Conservation (phyloP, 2,113 vertebrate species). For the Jaculus jaculus region DNA sequence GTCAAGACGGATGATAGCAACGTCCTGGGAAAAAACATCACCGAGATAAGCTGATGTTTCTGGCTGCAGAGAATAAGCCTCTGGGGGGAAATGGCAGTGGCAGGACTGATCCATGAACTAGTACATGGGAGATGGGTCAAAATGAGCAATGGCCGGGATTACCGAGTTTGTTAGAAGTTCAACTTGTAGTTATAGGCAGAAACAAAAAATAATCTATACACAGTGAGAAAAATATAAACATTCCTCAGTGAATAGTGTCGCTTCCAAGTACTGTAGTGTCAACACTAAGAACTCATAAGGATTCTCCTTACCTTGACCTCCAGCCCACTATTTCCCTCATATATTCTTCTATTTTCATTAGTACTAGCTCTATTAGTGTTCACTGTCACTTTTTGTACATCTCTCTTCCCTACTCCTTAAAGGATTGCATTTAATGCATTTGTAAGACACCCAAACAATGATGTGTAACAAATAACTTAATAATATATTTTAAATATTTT, state of each 20-base stretch:
- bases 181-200: background rate
- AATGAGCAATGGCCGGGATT: background rate
- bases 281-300: background rate
- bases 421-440: conserved; percentile 12
- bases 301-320: background rate
- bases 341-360: background rate
- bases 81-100: background rate
- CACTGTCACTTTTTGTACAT: background rate
- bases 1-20: background rate
- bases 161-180: background rate
- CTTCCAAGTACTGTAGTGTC: background rate
- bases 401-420: background rate
- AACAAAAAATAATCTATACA: background rate
- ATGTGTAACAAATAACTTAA: background rate
- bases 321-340: background rate
- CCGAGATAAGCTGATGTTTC: background rate
- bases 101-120: background rate
- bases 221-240: background rate
- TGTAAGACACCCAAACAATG: background rate
- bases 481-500: too few relatives aligned
- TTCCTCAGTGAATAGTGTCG: background rate
- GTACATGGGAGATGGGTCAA: background rate
- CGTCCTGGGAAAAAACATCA: background rate
- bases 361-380: background rate
- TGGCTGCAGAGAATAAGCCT: background rate